Evolutionary conservation across 2,888 invertebrate genomes (phyloP), one percentile per base, ranked within the genome.

Genomic region (Tachystola acroxantha): DNA sequence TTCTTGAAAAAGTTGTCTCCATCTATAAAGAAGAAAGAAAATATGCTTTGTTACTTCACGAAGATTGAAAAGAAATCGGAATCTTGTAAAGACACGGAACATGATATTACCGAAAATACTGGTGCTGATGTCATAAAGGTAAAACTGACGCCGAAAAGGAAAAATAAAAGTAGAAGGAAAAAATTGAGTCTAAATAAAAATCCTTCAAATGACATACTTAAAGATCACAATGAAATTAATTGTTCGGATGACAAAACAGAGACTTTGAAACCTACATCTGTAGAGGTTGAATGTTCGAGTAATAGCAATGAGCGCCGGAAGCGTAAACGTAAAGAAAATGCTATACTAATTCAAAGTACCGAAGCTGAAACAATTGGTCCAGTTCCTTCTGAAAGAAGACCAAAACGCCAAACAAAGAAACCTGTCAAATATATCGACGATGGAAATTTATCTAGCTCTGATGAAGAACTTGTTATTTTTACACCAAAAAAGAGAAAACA

Each of bases 21-120:
- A 32, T 90, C 90, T 11, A 66, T 89, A 1, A 89, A 80, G 53
- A 90, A 89, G 50, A 86, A 88, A 19, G 90, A 90, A 58, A 91
- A 89, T 50, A 78, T 91, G 65, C 64, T 91, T 11, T 87, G 88
- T 40, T 91, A 91, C 58, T 91, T 91, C 57, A 76, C 84, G 42
- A 90, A 89, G 66, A 46, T 88, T 34, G 69, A 78, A 34, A 87
- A 78, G 50, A 69, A 75, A 1, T 13, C 49, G 20, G 64, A 64
- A 22, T 31, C 42, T 11, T 27, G 46, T 32, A 52, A 50, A 35
- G 53, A 57, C 43, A 42, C 45, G 43, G 64, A 69, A 40, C 42
- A 42, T 26, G 43, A 34, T 45, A 11, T 27, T 27, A 34, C 37
- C 14, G 32, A 42, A 29, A 16, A 13, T 13, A 60, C 54, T 46